phyloP scores from a whole-genome alignment of 2,113 vertebrate genomes.

The Xiphorhynchus elegans region DNA sequence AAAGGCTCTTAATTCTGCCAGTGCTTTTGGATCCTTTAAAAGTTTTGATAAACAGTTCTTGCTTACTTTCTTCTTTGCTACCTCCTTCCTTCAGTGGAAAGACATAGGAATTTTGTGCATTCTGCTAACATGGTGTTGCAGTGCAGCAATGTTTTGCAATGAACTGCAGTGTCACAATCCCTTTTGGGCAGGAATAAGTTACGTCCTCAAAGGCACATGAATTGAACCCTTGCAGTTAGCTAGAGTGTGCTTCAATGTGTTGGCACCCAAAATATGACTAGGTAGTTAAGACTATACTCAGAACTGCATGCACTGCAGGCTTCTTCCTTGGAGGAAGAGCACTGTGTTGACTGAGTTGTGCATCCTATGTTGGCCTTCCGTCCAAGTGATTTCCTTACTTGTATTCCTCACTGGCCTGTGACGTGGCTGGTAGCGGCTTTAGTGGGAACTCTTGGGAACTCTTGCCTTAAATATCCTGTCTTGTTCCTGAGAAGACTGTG shows the following conservation, averaged over 20 bases:
- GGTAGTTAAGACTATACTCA: neutral
- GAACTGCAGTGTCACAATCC: neutral
- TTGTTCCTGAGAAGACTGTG: neutral
- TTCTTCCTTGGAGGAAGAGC: neutral
- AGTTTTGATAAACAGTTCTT: neutral
- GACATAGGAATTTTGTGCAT: neutral
- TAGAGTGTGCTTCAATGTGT: rapidly evolving
- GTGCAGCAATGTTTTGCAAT: neutral
- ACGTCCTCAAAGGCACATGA: neutral
- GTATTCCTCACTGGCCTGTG: neutral
- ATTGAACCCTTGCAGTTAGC: neutral
- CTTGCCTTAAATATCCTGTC: neutral
- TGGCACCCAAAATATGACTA: neutral
- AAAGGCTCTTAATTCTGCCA: neutral
- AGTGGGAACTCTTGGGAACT: neutral
- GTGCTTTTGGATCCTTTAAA: neutral
- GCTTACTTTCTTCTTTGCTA: neutral
- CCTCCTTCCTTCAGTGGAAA: neutral
- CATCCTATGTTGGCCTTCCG: neutral
- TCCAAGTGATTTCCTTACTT: neutral
- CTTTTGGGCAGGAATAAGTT: neutral
- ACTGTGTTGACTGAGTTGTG: neutral
- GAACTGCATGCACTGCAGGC: neutral
- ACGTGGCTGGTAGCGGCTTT: rapidly evolving
- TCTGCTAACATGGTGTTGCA: neutral